Base-by-base conservation (phyloP, 2,888 invertebrate species). In the Odontocolon sp. region DNA sequence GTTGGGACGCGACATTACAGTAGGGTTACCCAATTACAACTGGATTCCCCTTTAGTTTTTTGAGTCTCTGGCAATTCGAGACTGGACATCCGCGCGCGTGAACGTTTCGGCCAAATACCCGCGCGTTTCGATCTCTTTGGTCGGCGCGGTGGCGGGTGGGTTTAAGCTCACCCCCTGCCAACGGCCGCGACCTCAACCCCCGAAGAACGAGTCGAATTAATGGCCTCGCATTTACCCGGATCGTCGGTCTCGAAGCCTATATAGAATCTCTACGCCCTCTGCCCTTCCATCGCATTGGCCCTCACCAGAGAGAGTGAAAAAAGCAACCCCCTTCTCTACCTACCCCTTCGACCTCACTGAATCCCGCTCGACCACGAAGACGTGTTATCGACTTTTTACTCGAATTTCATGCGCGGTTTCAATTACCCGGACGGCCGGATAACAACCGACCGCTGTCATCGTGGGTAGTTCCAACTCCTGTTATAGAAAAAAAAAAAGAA, bases 161-260 rank as follows among this genome's bases (percentile, higher is more conserved):
- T n/a, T n/a, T n/a, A n/a, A n/a, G n/a, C n/a, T n/a, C n/a, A n/a
- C n/a, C 9, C 31, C 52, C n/a, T 23, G 9, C 8, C 2, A 47
- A 23, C n/a, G 21, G 23, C 14, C 1, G 47, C 11, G 3, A 47
- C 2, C n/a, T n/a, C 21, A 1, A 1, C 14, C 5, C 50, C 11
- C 28, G 23, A 23, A 26, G 50, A 47, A 47, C 18, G 8, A 31
- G 52, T 54, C 31, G 16, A 54, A 33, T 66, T 36, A 54, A 54
- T 54, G 33, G 54, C 33, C 54, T 9, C 9, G n/a, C 83, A 84
- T 85, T 87, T 84, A 81, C 77, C 59, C 68, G 74, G 78, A 86
- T 83, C 81, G 83, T 80, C 71, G 82, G 84, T 83, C 79, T 57
- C 68, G 40, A 80, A 52, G 77, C 70, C 61, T 42, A 11, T n/a